phyloP scores from a whole-genome alignment of 23 tunicate genomes.

The Pegea sp. region DNA sequence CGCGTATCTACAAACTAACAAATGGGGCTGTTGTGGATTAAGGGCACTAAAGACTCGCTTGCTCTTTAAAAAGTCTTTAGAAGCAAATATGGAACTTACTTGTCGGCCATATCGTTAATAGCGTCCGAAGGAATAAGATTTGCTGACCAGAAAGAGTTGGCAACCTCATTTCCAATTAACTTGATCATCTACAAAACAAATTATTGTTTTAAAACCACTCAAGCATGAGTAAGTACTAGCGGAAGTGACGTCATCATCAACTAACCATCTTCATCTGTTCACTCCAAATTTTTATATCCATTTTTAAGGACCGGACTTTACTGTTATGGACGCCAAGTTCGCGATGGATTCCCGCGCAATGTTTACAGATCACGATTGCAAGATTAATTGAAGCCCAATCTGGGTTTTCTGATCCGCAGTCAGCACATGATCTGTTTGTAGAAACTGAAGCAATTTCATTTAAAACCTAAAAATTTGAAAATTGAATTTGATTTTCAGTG shows the following conservation, averaged over 20 bases:
- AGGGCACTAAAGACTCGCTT: too few species aligned
- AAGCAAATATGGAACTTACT: constrained; percentile 47
- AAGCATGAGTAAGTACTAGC: neutral
- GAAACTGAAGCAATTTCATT: too few species aligned
- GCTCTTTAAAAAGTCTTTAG: too few species aligned
- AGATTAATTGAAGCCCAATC: constrained; percentile 82
- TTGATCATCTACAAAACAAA: constrained; percentile 19
- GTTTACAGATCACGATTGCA: constrained; percentile 75
- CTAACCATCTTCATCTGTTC: constrained; percentile 45
- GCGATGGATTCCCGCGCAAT: constrained; percentile 78
- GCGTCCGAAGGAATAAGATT: constrained; percentile 28
- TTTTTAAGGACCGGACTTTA: constrained; percentile 66
- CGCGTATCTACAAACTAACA: too few species aligned
- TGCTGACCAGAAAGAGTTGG: constrained; percentile 52
- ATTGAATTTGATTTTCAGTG: too few species aligned
- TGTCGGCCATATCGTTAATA: constrained; percentile 68
- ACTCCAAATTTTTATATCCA: constrained; percentile 71
- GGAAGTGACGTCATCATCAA: neutral
- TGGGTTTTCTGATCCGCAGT: constrained; percentile 53
- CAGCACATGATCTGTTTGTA: too few species aligned
- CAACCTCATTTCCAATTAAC: constrained; percentile 25
- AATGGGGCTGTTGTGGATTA: too few species aligned
- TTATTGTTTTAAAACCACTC: neutral
- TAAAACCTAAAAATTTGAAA: too few species aligned
- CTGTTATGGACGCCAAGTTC: constrained; percentile 81